These are phyloP conservation scores for Pseudopleuronectes americanus DNA, from an alignment of 2,797 vertebrate genomes.

Conservation along the genomic window DNA sequence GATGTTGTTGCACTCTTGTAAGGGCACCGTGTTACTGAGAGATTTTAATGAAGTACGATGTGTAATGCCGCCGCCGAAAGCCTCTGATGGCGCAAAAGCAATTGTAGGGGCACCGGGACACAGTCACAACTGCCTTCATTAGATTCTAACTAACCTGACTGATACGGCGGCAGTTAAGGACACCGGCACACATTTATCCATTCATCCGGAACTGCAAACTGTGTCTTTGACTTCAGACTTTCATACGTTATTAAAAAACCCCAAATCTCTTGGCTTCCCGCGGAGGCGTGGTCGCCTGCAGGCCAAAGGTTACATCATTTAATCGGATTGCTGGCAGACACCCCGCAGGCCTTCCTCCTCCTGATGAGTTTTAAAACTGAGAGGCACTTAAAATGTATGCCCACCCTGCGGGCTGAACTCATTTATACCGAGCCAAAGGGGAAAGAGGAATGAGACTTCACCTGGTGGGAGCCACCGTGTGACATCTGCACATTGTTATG, in stretches of 20 bases:
- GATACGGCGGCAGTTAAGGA: constrained; percentile 34
- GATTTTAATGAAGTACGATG: constrained; percentile 52
- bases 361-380: constrained; percentile 68
- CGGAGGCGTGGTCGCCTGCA: constrained; percentile 51
- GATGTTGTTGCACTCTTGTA: constrained; percentile 28
- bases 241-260: constrained; percentile 66
- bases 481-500: constrained; percentile 37
- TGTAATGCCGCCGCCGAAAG: constrained; percentile 41
- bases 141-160: constrained; percentile 29
- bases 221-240: constrained; percentile 56
- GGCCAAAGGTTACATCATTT: constrained; percentile 66
- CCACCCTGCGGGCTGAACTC: constrained; percentile 53
- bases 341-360: constrained; percentile 56
- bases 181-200: constrained; percentile 28
- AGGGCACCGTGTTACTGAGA: constrained; percentile 21
- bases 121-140: constrained; percentile 56
- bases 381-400: constrained; percentile 65
- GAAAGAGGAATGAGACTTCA: constrained; percentile 39
- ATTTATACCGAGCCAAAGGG: constrained; percentile 31
- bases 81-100: constrained; percentile 39
- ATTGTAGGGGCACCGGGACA: constrained; percentile 33
- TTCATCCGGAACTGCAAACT: constrained; percentile 47
- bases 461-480: constrained; percentile 30
- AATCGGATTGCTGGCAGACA: constrained; percentile 66
- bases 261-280: constrained; percentile 48